Evolutionary conservation across 2,113 vertebrate genomes (phyloP).

Genomic region (Nematolebias whitei): DNA sequence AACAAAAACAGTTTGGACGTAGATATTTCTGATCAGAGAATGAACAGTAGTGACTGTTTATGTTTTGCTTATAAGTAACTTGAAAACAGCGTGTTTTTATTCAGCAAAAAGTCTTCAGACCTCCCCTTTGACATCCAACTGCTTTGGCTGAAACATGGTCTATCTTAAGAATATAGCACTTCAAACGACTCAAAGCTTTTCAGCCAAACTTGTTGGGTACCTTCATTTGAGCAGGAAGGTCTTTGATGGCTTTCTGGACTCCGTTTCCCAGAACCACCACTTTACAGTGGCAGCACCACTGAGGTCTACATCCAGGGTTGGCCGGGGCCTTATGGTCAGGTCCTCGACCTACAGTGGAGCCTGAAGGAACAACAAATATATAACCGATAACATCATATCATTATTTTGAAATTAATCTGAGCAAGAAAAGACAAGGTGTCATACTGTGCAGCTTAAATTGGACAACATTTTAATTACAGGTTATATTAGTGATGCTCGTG

Average conservation of each 20-base stretch:
- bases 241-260: slow-evolving; percentile 87
- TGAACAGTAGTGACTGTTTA: background rate
- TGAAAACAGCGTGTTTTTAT: background rate
- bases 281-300: slow-evolving; percentile 96
- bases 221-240: slow-evolving; percentile 81
- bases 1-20: background rate
- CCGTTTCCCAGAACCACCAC: slow-evolving; percentile 94
- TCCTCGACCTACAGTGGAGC: slow-evolving; percentile 78
- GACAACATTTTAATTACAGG: slow-evolving; percentile 35
- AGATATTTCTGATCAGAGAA: slow-evolving; percentile 6
- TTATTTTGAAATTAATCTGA: too few species aligned
- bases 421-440: background rate
- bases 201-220: slow-evolving; percentile 44
- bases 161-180: background rate
- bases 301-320: slow-evolving; percentile 82
- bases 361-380: slow-evolving; percentile 59
- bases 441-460: slow-evolving; percentile 41
- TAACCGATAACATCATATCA: too few species aligned
- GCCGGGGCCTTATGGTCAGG: slow-evolving; percentile 71
- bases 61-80: background rate
- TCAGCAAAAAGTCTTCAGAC: background rate
- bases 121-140: background rate
- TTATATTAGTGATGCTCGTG: slow-evolving; percentile 11
- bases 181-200: background rate
- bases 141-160: background rate